These are phyloP conservation scores for Papilio glaucus DNA, from an alignment of 1,140 invertebrate genomes.

Conservation along the genomic window DNA sequence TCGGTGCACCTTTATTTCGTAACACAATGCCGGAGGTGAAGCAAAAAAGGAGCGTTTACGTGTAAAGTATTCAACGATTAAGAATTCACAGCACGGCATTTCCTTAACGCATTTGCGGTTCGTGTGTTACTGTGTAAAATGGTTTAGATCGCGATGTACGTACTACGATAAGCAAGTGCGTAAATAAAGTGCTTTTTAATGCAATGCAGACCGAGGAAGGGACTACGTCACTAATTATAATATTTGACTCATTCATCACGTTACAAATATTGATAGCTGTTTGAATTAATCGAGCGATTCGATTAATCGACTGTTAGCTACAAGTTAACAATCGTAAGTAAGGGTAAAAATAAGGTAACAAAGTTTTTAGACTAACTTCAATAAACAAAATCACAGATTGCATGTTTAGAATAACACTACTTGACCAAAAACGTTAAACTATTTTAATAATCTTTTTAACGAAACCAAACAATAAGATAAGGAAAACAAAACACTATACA, in stretches of 20 bases:
- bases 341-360: too few species aligned
- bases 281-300: too few species aligned
- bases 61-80: conserved; percentile 8
- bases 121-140: conserved; percentile 10
- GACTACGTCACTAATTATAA: not conserved
- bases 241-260: not conserved
- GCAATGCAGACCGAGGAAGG: not conserved
- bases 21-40: conserved; percentile 21
- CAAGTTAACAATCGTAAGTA: too few species aligned
- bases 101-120: not conserved
- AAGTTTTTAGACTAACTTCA: too few species aligned
- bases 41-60: conserved; percentile 18
- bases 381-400: too few species aligned
- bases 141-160: not conserved
- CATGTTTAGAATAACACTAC: too few species aligned
- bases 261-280: not conserved
- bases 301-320: too few species aligned
- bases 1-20: not conserved
- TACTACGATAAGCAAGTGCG: not conserved
- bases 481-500: too few species aligned
- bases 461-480: too few species aligned
- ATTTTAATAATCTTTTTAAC: too few species aligned
- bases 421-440: too few species aligned
- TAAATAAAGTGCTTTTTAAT: not conserved
- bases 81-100: conserved; percentile 18